These are phyloP conservation scores for Parauchenoglanis ngamensis DNA, from an alignment of 2,797 vertebrate species.

Conservation along the genomic window DNA sequence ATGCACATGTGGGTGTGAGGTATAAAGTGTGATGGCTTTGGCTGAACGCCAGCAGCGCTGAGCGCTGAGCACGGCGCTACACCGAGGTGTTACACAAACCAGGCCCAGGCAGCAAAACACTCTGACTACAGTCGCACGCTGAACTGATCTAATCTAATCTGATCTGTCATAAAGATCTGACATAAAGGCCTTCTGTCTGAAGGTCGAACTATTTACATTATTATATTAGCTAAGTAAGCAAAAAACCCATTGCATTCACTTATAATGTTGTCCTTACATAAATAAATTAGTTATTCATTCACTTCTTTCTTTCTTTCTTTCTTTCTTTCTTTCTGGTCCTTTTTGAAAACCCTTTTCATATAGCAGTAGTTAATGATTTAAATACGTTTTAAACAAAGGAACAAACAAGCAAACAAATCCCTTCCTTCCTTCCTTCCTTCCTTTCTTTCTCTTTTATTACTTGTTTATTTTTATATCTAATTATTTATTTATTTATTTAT, in stretches of 20 bases:
- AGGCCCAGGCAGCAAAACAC: neutral
- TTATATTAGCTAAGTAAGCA: neutral
- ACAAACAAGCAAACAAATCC: too few relatives aligned
- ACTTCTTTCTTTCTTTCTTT: neutral
- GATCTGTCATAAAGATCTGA: neutral
- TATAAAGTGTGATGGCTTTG: slow-evolving; percentile 6
- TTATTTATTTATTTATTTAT: too few relatives aligned
- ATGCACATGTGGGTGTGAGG: slow-evolving; percentile 21
- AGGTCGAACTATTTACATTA: too few relatives aligned
- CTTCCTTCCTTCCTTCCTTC: neutral
- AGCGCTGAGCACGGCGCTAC: neutral
- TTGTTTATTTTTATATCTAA: too few relatives aligned
- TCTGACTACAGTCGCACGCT: neutral
- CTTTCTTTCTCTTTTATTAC: neutral
- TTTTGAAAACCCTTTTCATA: neutral
- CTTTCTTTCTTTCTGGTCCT: neutral
- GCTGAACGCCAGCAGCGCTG: neutral
- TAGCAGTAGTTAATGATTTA: neutral
- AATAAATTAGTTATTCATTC: neutral
- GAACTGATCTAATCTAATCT: neutral
- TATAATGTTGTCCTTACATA: neutral
- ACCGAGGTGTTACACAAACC: neutral
- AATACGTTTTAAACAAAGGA: too few relatives aligned
- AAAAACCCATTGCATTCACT: neutral
- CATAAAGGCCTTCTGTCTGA: too few relatives aligned